phyloP scores from a whole-genome alignment of 2,888 invertebrate genomes.

The Dryomyza anilis region DNA sequence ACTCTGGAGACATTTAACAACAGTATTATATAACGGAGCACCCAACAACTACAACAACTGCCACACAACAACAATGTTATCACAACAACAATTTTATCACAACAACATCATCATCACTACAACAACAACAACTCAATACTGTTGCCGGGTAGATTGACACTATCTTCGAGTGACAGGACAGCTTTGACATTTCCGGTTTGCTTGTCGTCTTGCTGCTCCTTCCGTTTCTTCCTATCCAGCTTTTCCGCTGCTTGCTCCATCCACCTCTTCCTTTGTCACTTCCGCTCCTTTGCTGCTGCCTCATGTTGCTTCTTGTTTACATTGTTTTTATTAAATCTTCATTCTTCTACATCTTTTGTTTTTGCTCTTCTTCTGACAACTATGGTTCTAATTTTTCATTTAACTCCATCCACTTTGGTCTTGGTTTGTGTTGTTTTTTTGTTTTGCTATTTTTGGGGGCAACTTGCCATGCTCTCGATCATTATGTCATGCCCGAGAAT shows the following conservation, averaged over 20 bases:
- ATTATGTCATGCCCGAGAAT: neutral
- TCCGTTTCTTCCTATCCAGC: neutral
- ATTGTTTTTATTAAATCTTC: conserved; percentile 7
- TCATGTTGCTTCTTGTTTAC: neutral
- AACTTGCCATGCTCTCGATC: neutral
- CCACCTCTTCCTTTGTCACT: neutral
- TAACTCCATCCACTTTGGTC: neutral
- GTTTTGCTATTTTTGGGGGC: neutral
- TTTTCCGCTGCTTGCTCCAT: neutral
- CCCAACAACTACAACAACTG: neutral
- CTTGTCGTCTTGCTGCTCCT: neutral
- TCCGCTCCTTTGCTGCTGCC: neutral
- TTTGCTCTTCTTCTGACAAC: neutral
- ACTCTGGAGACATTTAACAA: conserved; percentile 9
- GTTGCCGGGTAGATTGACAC: neutral
- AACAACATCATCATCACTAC: neutral
- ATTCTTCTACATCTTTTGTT: neutral
- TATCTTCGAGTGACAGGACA: conserved; percentile 3
- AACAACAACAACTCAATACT: neutral
- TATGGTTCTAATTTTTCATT: neutral
- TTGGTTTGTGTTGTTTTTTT: neutral
- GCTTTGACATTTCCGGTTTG: conserved; percentile 7
- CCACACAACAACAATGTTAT: neutral
- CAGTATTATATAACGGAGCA: neutral
- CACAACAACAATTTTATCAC: neutral